Percentiles rank a stretch among this genome's conserved stretches.
These are phyloP conservation scores for Chiridota heheva DNA, from an alignment of 35 echinoderm and acorn worm genomes.

Conservation along the genomic window DNA sequence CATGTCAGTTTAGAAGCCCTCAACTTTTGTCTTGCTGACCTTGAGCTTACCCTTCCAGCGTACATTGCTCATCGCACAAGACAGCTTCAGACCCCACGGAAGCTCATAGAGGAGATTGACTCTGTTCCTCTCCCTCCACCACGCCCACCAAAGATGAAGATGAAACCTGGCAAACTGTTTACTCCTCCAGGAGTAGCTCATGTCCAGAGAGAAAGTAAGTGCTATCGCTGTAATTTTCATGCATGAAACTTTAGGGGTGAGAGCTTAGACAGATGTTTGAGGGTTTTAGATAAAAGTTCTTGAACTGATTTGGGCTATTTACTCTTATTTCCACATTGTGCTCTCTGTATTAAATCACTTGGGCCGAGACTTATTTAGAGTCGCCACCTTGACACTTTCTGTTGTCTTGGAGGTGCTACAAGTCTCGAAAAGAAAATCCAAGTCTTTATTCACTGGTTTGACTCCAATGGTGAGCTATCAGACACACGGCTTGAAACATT, in stretches of 20 bases:
- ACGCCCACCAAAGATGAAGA: conserved; percentile 72
- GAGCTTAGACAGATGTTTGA: too few species aligned
- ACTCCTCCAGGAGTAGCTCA: conserved; percentile 61
- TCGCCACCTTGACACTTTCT: too few species aligned
- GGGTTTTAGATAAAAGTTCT: too few species aligned
- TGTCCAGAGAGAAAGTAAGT: conserved; percentile 63
- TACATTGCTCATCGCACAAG: conserved; percentile 85
- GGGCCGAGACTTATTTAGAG: too few species aligned
- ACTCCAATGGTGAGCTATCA: too few species aligned
- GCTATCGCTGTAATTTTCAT: neutral
- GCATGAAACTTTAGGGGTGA: neutral
- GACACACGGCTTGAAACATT: too few species aligned
- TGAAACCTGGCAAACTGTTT: conserved; percentile 90
- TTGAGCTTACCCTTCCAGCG: conserved; percentile 79
- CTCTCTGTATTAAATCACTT: too few species aligned
- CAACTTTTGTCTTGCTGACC: conserved; percentile 81
- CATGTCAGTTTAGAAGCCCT: conserved; percentile 77
- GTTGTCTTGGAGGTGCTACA: too few species aligned
- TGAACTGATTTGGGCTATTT: too few species aligned
- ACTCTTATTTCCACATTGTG: too few species aligned
- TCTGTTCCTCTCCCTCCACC: conserved; percentile 74
- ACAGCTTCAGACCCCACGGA: conserved; percentile 90
- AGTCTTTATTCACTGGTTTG: too few species aligned
- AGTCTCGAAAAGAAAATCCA: too few species aligned
- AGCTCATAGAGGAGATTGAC: conserved; percentile 96